Base-by-base conservation (phyloP, 2,888 invertebrate species). In the Coecobrya sp. region DNA sequence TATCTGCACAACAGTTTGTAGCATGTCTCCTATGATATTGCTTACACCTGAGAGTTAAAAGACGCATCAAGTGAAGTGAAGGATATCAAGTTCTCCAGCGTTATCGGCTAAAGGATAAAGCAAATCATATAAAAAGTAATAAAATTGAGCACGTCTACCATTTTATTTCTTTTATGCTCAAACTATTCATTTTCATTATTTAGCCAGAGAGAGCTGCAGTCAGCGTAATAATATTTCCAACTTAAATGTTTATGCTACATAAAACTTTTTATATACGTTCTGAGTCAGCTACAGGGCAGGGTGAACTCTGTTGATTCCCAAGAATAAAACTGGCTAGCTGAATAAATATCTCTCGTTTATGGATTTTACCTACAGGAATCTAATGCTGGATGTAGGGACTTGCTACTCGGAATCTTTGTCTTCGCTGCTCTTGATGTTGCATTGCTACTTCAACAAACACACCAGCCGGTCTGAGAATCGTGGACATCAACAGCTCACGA, bases 401-500 rank as follows among this genome's bases (percentile, higher is more conserved):
- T 36, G 36, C 36, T 36, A 36, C 36, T 22, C 30, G 36, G 16
- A n/a, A 45, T 45, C 45, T 27, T 13, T 68, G 27, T 70, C 70
- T 70, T 42, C 25, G 10, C 10, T 19, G 25, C 62, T 25, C 25
- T 1, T 76, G 22, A 49, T 76, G 49, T 27, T 49, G 25, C 45
- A 76, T 76, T 11, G 73, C 19, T 13, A n/a, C 42, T 73, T 73
- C 36, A 3, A 36, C 25, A 36, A 25, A 1, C 52, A 25, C 27
- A 30, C 81, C 59, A 81, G 59, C 55, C 55, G 81, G 59, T 81
- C 76, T 70, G 22, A 76, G 65, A 81, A 73, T 84, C 84, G 87
- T 88, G 84, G 91, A 87, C 91, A 92, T 92, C 93, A 94, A 89
- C 94, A 94, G 93, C 93, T 94, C 93, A 93, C 93, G 93, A 94